Evolutionary conservation across 2,888 invertebrate genomes (phyloP), one percentile per base, ranked within the genome.

Genomic region (Tetheella fluctuosa): DNA sequence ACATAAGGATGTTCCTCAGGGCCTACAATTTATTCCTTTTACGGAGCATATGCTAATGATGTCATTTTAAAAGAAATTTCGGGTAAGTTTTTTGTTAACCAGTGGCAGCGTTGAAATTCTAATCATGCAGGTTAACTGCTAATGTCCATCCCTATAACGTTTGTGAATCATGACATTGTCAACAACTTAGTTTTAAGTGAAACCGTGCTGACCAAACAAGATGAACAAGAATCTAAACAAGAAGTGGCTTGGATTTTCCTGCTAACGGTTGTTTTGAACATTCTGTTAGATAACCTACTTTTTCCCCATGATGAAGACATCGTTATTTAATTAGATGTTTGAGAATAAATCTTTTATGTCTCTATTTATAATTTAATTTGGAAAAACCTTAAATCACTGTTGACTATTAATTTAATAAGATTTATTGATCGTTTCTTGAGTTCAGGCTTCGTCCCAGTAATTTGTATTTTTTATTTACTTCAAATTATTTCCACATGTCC

Each of bases 221-320:
- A 42, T 17, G 42, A 42, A 42, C 42, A 42, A 17, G 42, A n/a
- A 42, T 6, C 42, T 42, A 6, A 42, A n/a, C 42, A 42, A 42
- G 17, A 39, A 17, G 42, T 17, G 1, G 17, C 42, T 42, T 42
- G 42, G 42, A 2, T 42, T 42, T 42, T 42, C 42, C 42, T 17
- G 17, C 42, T 42, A 42, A 42, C 42, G 42, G 42, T 42, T 42
- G 17, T 42, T 42, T 39, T 42, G 17, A 15, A 7, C 42, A 42
- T 42, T 42, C 42, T 42, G 42, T 42, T 42, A 42, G n/a, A n/a
- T 42, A n/a, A 42, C 42, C 17, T 42, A 42, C 42, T 7, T 42
- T 7, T 42, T 42, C 17, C 17, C 13, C 13, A 34, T 13, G 0
- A 42, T 42, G 42, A 17, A 42, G 42, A 42, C 17, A 42, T 42